These are phyloP conservation scores for Percopsis transmontana DNA, from an alignment of 2,113 vertebrate genomes.

Conservation along the genomic window DNA sequence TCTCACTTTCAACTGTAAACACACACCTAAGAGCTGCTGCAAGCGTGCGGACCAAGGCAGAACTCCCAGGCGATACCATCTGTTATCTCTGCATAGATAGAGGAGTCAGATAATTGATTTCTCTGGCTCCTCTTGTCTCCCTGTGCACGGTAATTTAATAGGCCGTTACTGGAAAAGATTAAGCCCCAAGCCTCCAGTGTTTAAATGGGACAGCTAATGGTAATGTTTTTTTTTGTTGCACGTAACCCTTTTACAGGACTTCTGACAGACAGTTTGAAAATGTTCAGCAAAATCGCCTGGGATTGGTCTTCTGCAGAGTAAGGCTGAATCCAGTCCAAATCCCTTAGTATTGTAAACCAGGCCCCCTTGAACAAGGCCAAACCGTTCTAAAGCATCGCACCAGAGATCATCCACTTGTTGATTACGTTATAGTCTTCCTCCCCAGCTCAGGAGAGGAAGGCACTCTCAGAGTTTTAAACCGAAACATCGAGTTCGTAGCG, in stretches of 20 bases:
- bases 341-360: no score
- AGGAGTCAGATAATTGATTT: constrained; percentile 26
- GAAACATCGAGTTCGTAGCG: no score
- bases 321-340: no score
- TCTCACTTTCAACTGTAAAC: constrained; percentile 16
- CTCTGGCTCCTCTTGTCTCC: constrained; percentile 9
- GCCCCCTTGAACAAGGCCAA: no score
- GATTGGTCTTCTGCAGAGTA: no score
- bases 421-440: no score
- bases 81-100: constrained; percentile 1
- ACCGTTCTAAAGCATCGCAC: no score
- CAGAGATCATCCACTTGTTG: no score
- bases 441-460: no score
- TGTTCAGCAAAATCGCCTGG: not conserved
- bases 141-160: constrained; percentile 11
- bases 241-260: not conserved
- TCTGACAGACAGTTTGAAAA: not conserved
- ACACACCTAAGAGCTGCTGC: not conserved
- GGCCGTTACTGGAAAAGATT: constrained; percentile 17
- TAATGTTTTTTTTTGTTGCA: not conserved
- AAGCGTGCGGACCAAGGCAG: constrained; percentile 1
- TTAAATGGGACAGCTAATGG: constrained; percentile 1
- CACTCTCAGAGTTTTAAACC: no score
- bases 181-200: constrained; percentile 2
- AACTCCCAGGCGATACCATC: constrained; percentile 10